Conservation (phyloP, 2,888 invertebrate genomes). For the Stenodema calcarata region DNA sequence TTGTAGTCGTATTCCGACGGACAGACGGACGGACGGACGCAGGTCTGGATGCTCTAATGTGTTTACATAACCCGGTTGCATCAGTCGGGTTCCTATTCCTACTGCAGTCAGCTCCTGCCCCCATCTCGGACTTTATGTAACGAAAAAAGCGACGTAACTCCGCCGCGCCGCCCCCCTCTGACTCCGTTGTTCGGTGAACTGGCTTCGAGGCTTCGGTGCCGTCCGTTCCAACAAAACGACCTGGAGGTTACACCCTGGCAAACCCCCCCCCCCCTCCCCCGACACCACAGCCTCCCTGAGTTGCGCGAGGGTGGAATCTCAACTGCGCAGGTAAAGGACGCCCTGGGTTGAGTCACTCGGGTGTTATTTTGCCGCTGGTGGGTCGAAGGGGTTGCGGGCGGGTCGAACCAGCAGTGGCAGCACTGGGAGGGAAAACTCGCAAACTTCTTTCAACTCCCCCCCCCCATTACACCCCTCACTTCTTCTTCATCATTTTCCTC, state of each 20-base stretch:
- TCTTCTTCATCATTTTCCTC: background rate
- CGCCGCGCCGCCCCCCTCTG: constrained; percentile 6
- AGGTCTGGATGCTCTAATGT: constrained; percentile 27
- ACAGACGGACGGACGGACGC: background rate
- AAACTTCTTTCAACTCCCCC: background rate
- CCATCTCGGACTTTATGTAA: constrained; percentile 20
- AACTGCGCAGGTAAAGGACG: background rate
- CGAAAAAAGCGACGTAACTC: constrained; percentile 3
- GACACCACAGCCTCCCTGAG: background rate
- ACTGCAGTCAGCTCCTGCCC: constrained; percentile 4
- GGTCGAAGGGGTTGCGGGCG: background rate
- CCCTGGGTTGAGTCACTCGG: background rate
- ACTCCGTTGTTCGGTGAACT: constrained; percentile 38
- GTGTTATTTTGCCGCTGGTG: background rate
- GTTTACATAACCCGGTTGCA: constrained; percentile 37
- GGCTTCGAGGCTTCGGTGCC: background rate
- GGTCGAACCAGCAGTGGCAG: background rate
- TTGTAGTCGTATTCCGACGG: no score
- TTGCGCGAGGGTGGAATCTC: background rate
- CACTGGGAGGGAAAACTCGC: background rate
- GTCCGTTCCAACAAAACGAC: background rate
- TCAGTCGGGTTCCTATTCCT: constrained; percentile 18
- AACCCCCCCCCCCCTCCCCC: background rate
- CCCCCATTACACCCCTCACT: background rate
- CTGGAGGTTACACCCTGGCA: background rate